These are phyloP conservation scores for Menidia menidia DNA, from an alignment of 2,797 vertebrate species.

Conservation along the genomic window DNA sequence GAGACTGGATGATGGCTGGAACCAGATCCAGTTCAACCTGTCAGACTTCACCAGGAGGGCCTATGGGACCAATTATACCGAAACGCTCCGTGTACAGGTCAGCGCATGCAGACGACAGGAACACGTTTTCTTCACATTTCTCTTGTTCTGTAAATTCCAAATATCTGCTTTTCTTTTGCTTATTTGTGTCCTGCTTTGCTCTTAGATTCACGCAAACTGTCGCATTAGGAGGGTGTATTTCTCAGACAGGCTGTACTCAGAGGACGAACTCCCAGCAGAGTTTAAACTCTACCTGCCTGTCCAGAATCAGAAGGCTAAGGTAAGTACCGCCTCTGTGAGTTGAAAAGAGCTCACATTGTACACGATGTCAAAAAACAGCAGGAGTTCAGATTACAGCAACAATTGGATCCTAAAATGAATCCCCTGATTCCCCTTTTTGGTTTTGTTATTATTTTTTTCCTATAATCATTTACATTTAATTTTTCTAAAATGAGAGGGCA, in stretches of 20 bases:
- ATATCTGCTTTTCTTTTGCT: neutral
- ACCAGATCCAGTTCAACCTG: constrained; percentile 98
- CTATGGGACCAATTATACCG: constrained; percentile 95
- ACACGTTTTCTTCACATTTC: neutral
- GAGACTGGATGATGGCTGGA: constrained; percentile 97
- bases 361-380: neutral
- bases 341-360: neutral
- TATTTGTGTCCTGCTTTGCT: constrained; percentile 19
- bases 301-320: constrained; percentile 94
- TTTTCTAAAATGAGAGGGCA: no score
- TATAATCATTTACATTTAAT: no score
- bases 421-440: no score
- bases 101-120: neutral
- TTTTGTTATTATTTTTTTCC: no score
- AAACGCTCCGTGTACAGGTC: constrained; percentile 96
- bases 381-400: neutral
- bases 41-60: constrained; percentile 95
- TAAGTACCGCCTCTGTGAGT: constrained; percentile 54
- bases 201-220: constrained; percentile 97
- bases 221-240: constrained; percentile 97
- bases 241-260: constrained; percentile 96
- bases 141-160: neutral
- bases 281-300: constrained; percentile 97
- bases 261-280: constrained; percentile 96
- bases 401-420: no score